Evolutionary conservation across 2,797 vertebrate genomes (phyloP).

Genomic region (Ceryle rudis): DNA sequence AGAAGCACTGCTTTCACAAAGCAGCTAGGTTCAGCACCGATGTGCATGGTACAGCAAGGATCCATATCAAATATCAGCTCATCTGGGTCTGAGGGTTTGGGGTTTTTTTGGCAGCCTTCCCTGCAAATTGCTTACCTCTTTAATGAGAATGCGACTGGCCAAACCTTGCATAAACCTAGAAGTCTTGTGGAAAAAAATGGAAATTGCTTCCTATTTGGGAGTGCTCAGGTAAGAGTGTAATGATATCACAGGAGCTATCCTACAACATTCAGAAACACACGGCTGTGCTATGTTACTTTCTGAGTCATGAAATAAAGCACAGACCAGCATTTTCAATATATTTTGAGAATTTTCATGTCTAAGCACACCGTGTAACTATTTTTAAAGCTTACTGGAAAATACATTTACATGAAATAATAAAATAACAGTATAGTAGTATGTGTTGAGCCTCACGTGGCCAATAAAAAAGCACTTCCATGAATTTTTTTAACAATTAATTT

Average conservation of each 20-base stretch:
- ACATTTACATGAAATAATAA: conserved; percentile 42
- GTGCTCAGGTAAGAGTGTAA: background rate
- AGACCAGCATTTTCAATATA: background rate
- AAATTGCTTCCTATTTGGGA: background rate
- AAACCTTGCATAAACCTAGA: conserved; percentile 12
- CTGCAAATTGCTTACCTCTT: conserved; percentile 30
- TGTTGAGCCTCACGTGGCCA: conserved; percentile 58
- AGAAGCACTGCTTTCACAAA: background rate
- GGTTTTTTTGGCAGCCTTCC: background rate
- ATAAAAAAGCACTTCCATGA: conserved; percentile 76
- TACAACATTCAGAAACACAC: background rate
- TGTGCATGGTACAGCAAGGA: background rate
- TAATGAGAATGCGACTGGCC: background rate
- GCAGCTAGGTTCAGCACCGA: background rate
- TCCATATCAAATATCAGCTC: background rate
- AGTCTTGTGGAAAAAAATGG: background rate
- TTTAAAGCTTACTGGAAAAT: conserved; percentile 54
- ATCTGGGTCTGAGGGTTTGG: background rate
- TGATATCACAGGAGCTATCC: background rate
- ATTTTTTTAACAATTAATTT: conserved; percentile 79
- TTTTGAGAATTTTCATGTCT: background rate
- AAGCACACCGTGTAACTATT: background rate
- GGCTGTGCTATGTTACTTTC: background rate
- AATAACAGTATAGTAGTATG: conserved; percentile 24
- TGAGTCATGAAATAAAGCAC: conserved; percentile 3